phyloP scores from a whole-genome alignment of 1,140 invertebrate species.

The Lucilia cuprina region DNA sequence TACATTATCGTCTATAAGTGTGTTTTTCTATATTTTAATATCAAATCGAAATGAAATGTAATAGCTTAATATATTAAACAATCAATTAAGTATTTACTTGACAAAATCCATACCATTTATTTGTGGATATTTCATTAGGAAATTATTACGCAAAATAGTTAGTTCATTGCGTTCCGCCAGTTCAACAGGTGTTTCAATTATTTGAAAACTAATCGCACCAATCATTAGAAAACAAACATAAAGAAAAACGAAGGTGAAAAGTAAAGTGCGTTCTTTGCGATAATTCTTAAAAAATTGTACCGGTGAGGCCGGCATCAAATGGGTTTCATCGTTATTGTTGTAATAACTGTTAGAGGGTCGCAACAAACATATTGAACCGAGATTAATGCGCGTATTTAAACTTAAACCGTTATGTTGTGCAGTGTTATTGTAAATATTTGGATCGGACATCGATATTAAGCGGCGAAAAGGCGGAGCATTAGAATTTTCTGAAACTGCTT shows the following conservation, averaged over 20 bases:
- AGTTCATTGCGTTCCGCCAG: constrained; percentile 66
- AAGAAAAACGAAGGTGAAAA: constrained; percentile 66
- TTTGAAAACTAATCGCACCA: constrained; percentile 79
- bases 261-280: background rate
- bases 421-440: background rate
- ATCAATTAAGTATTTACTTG: too few species aligned
- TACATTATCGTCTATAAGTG: too few species aligned
- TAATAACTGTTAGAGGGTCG: background rate
- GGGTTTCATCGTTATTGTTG: background rate
- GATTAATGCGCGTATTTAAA: constrained; percentile 32
- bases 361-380: constrained; percentile 33
- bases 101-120: constrained; percentile 65
- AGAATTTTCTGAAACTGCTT: background rate
- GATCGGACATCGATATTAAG: constrained; percentile 10
- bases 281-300: background rate
- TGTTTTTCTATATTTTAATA: too few species aligned
- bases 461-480: background rate
- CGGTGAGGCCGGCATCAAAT: background rate
- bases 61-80: too few species aligned
- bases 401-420: background rate
- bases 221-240: constrained; percentile 76
- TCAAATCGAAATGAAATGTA: too few species aligned
- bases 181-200: constrained; percentile 76
- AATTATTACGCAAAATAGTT: constrained; percentile 66
- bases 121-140: constrained; percentile 66